Evolutionary conservation across 2,113 vertebrate species (phyloP).

Genomic region (Chamaea fasciata): DNA sequence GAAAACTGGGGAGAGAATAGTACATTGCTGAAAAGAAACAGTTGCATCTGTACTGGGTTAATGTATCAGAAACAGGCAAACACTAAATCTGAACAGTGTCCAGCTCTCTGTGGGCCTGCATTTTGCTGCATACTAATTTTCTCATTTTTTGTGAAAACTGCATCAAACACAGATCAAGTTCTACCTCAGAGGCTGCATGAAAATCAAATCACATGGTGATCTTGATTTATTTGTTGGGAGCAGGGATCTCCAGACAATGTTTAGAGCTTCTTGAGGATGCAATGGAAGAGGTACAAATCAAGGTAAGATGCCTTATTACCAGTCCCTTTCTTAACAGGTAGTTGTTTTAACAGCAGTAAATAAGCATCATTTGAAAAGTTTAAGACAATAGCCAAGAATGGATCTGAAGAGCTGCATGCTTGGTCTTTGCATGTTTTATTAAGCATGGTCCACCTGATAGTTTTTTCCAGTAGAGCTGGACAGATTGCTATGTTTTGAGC

Average conservation of each 20-base stretch:
- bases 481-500: neutral
- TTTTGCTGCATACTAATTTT: slow-evolving; percentile 31
- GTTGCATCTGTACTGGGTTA: neutral
- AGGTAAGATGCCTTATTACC: neutral
- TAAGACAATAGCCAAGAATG: neutral
- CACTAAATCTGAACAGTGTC: neutral
- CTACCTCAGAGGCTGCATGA: neutral
- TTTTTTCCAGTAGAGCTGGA: neutral
- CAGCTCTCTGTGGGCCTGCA: neutral
- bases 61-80: slow-evolving; percentile 32
- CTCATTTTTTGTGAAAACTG: neutral
- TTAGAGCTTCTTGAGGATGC: neutral
- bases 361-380: neutral
- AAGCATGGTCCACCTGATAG: neutral
- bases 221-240: neutral
- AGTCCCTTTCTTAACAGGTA: neutral
- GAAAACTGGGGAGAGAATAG: neutral
- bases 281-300: neutral
- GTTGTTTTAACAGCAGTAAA: neutral
- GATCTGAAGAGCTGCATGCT: neutral
- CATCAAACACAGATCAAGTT: neutral
- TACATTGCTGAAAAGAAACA: neutral
- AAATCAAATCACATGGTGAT: neutral
- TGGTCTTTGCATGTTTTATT: neutral
- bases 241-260: neutral